Evolutionary conservation across 30 jellyfish, hydroid and myxozoan genomes (phyloP).

Genomic region (Pelagia noctiluca): DNA sequence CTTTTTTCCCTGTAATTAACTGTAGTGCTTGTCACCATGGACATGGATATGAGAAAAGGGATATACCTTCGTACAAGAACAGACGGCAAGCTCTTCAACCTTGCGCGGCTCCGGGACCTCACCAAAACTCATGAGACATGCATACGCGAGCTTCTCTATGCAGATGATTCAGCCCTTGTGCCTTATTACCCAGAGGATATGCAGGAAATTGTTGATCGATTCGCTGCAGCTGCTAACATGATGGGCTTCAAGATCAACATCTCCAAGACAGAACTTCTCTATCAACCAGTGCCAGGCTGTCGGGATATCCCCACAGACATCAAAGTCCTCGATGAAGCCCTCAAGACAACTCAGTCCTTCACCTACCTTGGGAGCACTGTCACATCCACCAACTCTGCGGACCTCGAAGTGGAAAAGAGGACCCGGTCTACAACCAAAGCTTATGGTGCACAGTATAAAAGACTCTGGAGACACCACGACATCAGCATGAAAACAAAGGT

Average conservation of each 20-base stretch:
- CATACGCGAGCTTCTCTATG: background rate
- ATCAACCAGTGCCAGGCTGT: no score
- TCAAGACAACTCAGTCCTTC: no score
- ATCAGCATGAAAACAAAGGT: no score
- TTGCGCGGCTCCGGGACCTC: background rate
- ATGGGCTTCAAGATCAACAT: constrained; percentile 6
- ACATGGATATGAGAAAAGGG: background rate
- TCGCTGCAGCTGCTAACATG: constrained; percentile 6
- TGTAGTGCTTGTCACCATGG: background rate
- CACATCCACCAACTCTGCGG: no score
- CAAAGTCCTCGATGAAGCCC: background rate
- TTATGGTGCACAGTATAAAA: no score
- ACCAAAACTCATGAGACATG: constrained; percentile 1
- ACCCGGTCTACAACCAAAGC: no score
- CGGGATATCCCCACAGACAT: no score
- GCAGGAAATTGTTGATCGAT: constrained; percentile 9
- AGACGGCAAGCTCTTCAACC: constrained; percentile 14
- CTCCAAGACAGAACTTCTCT: background rate
- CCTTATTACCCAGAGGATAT: constrained; percentile 5
- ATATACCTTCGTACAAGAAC: constrained; percentile 4
- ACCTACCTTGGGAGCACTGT: no score
- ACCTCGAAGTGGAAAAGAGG: no score
- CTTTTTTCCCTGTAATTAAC: constrained; percentile 6
- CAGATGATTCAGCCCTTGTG: constrained; percentile 21
- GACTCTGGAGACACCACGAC: no score